These are phyloP conservation scores for Dendropsophus ebraccatus DNA, from an alignment of 2,113 vertebrate species.

Conservation along the genomic window DNA sequence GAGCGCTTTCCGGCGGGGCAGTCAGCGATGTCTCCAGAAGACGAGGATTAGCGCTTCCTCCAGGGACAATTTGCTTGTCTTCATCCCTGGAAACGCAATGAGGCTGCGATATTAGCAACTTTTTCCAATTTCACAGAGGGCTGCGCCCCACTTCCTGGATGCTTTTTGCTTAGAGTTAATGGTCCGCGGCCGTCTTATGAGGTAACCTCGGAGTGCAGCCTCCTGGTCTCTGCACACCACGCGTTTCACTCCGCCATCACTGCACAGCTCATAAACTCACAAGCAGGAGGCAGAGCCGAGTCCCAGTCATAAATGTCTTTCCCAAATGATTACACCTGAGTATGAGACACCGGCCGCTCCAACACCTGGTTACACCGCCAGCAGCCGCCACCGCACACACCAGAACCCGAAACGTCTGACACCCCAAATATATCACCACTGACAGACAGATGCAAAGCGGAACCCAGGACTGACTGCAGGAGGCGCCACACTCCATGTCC, in stretches of 20 bases:
- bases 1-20: not conserved
- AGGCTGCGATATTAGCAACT: conserved; percentile 52
- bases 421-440: conserved; percentile 52
- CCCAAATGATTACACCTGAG: conserved; percentile 61
- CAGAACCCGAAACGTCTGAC: not conserved
- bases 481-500: too few species aligned
- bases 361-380: conserved; percentile 40
- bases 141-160: conserved; percentile 34
- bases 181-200: conserved; percentile 38
- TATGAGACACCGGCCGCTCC: conserved; percentile 2
- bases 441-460: too few species aligned
- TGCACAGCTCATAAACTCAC: conserved; percentile 66
- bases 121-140: conserved; percentile 56
- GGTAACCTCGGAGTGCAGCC: conserved; percentile 36
- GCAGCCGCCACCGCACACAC: conserved; percentile 49
- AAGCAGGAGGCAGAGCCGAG: conserved; percentile 62
- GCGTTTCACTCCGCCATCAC: conserved; percentile 20
- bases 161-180: conserved; percentile 43
- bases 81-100: conserved; percentile 30
- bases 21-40: not conserved
- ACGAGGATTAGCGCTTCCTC: conserved; percentile 16
- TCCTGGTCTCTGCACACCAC: not conserved
- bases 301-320: conserved; percentile 63
- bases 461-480: too few species aligned
- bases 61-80: conserved; percentile 31